Base-by-base conservation (phyloP, 1,140 invertebrate species). In the Vollenhovia emeryi region DNA sequence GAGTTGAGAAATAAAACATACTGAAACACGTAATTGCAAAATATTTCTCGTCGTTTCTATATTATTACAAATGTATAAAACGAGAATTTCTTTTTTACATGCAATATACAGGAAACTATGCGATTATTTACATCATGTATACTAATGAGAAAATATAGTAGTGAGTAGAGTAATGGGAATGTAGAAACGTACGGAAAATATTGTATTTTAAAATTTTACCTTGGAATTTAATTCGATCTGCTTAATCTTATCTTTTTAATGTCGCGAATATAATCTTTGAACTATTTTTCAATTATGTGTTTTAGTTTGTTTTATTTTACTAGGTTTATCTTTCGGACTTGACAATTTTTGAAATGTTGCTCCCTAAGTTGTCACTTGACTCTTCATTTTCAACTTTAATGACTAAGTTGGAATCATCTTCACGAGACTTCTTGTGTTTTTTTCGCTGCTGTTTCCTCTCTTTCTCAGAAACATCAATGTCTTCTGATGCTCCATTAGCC, bases 61-160 rank as follows among this genome's bases (percentile, higher is more conserved):
- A 24, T 66, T 43, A 13, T 11, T 48, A 18, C 24, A 21, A 68
- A 1, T 15, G 5, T 45, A 68, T 30, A 1, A 30, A 7, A 11
- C 11, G 11, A 71, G 5, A 84, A 48, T 48, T 36, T 57, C 24
- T 60, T 71, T 84, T 27, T 24, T 60, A 45, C 24, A n/a, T 69
- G 27, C 24, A 18, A 18, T 0, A 18, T 11, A 9, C 43, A 13
- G 45, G 18, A 80, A 40, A 57, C 13, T 36, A 21, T 68, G 13
- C 13, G 9, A 62, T 52, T 43, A 21, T 43, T 80, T 43, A 52
- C 27, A 30, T n/a, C 52, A 69, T 68, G 21, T 82, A 8, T 24
- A 18, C 7, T 50, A 75, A 68, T 59, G 5, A 36, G 6, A 52
- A 52, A 43, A 45, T 45, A n/a, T n/a, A n/a, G n/a, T n/a, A n/a